Conservation (phyloP, 2,797 vertebrate species). For the Mormyrops attenuatus region DNA sequence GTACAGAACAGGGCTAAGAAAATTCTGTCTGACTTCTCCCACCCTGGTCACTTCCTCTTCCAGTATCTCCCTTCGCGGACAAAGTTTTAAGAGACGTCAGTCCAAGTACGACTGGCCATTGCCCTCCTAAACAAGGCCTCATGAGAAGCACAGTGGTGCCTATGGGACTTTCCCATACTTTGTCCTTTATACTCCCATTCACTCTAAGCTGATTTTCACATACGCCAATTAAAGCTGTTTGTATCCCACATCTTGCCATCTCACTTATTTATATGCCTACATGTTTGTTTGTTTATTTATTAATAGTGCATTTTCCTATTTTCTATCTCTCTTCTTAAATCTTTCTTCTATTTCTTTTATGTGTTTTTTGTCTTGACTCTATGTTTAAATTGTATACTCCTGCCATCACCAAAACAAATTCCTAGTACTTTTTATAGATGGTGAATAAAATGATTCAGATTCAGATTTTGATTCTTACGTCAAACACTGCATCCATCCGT, state of each 20-base stretch:
- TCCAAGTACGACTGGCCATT: neutral
- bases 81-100: neutral
- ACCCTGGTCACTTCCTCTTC: neutral
- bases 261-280: neutral
- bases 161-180: neutral
- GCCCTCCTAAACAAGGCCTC: neutral
- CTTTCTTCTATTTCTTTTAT: neutral
- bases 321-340: neutral
- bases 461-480: neutral
- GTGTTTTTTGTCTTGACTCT: neutral
- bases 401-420: neutral
- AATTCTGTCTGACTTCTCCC: neutral
- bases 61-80: neutral
- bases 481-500: neutral
- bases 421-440: neutral
- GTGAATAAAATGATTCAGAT: neutral
- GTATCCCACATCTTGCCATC: neutral
- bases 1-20: neutral
- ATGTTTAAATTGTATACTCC: neutral
- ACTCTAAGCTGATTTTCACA: neutral
- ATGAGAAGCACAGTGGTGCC: no score
- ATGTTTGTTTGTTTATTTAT: neutral
- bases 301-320: neutral
- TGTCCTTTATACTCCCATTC: neutral
- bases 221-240: neutral